Evolutionary conservation across 1,140 invertebrate genomes (phyloP), one percentile per base, ranked within the genome.

Genomic region (Zaprionus gabonicus): DNA sequence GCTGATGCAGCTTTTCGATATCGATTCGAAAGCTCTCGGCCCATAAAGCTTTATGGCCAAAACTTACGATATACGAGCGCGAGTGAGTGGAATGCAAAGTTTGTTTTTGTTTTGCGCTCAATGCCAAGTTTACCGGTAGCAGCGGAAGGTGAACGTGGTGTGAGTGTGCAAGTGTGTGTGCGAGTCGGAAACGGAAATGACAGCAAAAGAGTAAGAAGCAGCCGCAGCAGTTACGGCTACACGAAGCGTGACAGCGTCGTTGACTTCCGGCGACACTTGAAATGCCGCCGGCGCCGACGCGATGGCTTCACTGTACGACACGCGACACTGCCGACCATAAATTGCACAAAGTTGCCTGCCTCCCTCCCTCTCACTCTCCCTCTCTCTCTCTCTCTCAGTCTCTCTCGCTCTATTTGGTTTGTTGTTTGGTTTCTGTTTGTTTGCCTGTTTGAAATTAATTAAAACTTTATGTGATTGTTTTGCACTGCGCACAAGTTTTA

Each of bases 381-480:
- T n/a, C n/a, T n/a, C 41, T 31, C 25, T 34, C 31, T 17, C 68
- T 36, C 27, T 63, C 9, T 17, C 2, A 0, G 10, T 28, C 57
- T 15, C 44, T 49, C 10, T 34, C 55, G 17, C 64, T 44, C 27
- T 67, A 25, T 65, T 76, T 67, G 53, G 76, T 69, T 80, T 87
- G 77, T 69, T 79, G 41, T 46, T 46, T 46, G 41, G n/a, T 46
- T 46, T 7, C 20, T 87, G 71, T 74, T 82, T 87, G 80, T 59
- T 73, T 65, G 80, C 70, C 70, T 87, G 85, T 88, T 88, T 90
- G 79, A 90, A 88, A 88, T 88, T 88, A 88, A 88, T 88, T 85
- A 88, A 88, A 88, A 90, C 69, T 88, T 88, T 88, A 85, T 90
- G 71, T 81, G 85, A 90, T 90, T 88, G 85, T 90, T 73, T 81